phyloP scores from a whole-genome alignment of 1,140 invertebrate genomes.

The Hyles euphorbiae region DNA sequence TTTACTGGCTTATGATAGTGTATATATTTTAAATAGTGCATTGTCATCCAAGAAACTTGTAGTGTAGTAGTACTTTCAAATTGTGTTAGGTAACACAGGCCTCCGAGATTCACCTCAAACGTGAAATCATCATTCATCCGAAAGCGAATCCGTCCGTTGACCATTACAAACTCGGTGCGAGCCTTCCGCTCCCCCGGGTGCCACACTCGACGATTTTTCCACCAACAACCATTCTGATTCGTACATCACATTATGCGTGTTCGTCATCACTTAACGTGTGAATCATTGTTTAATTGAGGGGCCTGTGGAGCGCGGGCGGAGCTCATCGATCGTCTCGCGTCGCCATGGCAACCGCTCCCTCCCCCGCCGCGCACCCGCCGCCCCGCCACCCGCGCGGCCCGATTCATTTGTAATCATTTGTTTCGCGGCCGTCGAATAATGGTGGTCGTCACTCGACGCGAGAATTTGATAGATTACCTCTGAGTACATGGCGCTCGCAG shows the following conservation, averaged over 20 bases:
- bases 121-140: too few species aligned
- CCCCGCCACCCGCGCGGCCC: constrained; percentile 34
- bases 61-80: too few species aligned
- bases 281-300: constrained; percentile 73
- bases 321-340: constrained; percentile 68
- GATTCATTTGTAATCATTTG: constrained; percentile 74
- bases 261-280: constrained; percentile 58
- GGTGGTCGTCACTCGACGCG: constrained; percentile 52
- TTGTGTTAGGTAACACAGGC: too few species aligned
- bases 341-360: constrained; percentile 45
- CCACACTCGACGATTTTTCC: constrained; percentile 4
- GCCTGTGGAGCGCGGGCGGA: constrained; percentile 26
- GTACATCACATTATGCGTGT: constrained; percentile 15
- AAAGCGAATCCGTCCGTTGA: too few species aligned
- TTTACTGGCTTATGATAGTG: too few species aligned
- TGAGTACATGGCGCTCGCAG: constrained; percentile 10
- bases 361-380: constrained; percentile 30
- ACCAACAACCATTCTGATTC: constrained; percentile 10
- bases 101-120: too few species aligned
- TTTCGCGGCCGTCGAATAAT: constrained; percentile 67
- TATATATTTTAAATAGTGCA: too few species aligned
- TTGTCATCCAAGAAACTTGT: too few species aligned
- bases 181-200: constrained; percentile 4
- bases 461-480: constrained; percentile 59
- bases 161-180: constrained; percentile 2